These are phyloP conservation scores for Sinocyclocheilus anshuiensis DNA, from an alignment of 2,113 vertebrate genomes.

Conservation along the genomic window DNA sequence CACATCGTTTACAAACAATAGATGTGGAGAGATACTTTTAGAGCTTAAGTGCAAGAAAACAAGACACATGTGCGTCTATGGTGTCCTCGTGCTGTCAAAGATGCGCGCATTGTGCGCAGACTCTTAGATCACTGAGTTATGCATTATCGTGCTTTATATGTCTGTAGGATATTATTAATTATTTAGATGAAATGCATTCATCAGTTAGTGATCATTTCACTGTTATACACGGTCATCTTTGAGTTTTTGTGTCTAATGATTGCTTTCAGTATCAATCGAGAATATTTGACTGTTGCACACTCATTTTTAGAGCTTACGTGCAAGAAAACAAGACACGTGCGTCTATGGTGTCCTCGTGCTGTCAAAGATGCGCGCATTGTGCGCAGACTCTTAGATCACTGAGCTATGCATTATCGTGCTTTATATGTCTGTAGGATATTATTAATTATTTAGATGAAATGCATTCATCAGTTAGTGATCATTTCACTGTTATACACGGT, in stretches of 20 bases:
- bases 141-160: not conserved
- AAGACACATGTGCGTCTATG: not conserved
- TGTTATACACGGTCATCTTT: not conserved
- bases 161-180: not conserved
- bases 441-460: not conserved
- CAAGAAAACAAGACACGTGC: not conserved
- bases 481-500: not conserved
- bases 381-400: not conserved
- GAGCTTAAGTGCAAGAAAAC: not conserved
- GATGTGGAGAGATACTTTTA: not conserved
- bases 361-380: not conserved
- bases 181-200: not conserved
- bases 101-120: not conserved
- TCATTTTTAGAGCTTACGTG: not conserved
- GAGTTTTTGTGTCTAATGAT: not conserved
- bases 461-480: not conserved
- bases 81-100: not conserved
- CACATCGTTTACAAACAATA: slow-evolving; percentile 52
- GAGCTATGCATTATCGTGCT: not conserved
- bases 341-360: not conserved
- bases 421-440: not conserved
- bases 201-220: not conserved
- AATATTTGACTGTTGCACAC: slow-evolving; percentile 19
- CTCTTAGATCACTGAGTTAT: not conserved
- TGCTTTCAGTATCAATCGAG: not conserved